Conservation (phyloP, 2,113 vertebrate genomes). For the Dipodomys spectabilis region DNA sequence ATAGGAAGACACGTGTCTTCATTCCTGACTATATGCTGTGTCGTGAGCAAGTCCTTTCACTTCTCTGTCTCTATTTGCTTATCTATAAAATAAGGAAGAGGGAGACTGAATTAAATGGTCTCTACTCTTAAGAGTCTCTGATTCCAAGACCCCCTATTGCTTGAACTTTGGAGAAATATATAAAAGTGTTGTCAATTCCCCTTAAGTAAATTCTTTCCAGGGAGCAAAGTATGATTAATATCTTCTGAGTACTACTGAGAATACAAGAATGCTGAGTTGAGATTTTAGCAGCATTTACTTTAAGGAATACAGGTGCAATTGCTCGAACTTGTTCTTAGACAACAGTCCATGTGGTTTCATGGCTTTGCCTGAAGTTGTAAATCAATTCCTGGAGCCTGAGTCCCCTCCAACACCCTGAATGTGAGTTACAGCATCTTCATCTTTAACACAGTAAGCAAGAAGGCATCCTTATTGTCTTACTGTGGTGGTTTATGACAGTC, state of each 20-base stretch:
- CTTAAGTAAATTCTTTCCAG: constrained; percentile 78
- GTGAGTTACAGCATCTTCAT: constrained; percentile 75
- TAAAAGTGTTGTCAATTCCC: constrained; percentile 77
- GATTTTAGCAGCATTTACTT: constrained; percentile 79
- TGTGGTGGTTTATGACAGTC: constrained; percentile 31
- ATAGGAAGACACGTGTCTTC: constrained; percentile 39
- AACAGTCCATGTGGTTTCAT: constrained; percentile 78
- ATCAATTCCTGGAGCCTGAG: constrained; percentile 80
- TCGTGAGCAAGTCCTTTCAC: constrained; percentile 34
- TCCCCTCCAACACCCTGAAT: constrained; percentile 72
- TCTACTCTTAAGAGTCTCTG: constrained; percentile 56
- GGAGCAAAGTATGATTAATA: constrained; percentile 77
- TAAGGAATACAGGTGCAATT: constrained; percentile 81
- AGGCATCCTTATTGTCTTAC: constrained; percentile 29
- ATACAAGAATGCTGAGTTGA: constrained; percentile 81
- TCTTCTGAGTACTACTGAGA: constrained; percentile 75
- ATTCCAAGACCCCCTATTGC: constrained; percentile 63
- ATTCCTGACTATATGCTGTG: not conserved
- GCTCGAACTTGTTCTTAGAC: constrained; percentile 82
- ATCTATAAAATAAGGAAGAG: constrained; percentile 54
- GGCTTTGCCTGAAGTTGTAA: constrained; percentile 81
- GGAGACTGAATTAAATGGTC: constrained; percentile 31
- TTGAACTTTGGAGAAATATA: constrained; percentile 58
- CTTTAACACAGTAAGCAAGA: constrained; percentile 58
- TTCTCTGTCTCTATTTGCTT: constrained; percentile 26